Base-by-base conservation (phyloP, 1,140 invertebrate species). In the Aphelinus atriplicis region DNA sequence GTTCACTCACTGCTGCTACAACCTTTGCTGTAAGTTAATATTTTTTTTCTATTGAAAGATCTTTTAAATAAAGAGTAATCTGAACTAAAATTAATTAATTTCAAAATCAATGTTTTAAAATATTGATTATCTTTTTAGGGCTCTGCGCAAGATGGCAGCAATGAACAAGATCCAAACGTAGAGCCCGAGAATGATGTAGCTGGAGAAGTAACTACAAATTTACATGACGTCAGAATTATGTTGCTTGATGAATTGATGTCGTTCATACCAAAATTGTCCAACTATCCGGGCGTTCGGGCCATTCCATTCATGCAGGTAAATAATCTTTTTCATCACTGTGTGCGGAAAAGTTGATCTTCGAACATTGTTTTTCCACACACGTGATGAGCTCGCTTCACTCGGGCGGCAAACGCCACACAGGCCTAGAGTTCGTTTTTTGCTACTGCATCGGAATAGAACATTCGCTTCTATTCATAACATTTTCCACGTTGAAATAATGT, bases 271-370 rank as follows among this genome's bases (percentile, higher is more conserved):
- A 84, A 90, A 75, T 83, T 94, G 4, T 88, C 89, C 55, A 86
- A 91, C 71, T 90, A 92, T 66, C 88, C 92, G 57, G 97, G 97
- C 7, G 92, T 96, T 1, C 89, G 95, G 71, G 92, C 95, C 7
- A 96, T 98, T 84, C 97, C 97, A 1, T 95, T 95, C 76, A 92
- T 97, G 88, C 95, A 96, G 90, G 94, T 95, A 5, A 57, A 26
- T 26, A 64, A 6, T 26, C 26, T 26, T 26, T 26, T 26, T 26
- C 26, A 26, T 26, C 26, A 26, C 26, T 26, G 26, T 26, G 26
- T 26, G 26, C 26, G 26, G 26, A 26, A 26, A 26, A 26, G 26
- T 26, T 26, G 26, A 26, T 26, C 26, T 26, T 26, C 26, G 26
- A 26, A 26, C 26, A 26, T 26, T 26, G 26, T 26, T 26, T 26